phyloP scores from a whole-genome alignment of 2,113 vertebrate genomes.

The Psettodes erumei region DNA sequence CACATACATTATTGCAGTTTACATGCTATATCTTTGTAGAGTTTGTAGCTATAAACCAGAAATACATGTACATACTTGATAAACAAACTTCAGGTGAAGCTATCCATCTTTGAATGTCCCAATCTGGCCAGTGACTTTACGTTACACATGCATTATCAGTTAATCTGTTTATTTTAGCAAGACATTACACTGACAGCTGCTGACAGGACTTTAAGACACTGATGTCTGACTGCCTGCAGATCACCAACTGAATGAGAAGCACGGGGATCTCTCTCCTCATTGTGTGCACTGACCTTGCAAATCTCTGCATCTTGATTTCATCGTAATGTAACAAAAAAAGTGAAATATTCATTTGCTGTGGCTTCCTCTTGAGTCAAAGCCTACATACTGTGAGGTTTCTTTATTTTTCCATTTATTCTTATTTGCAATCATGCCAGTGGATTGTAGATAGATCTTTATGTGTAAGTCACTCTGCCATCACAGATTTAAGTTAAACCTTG shows the following conservation, averaged over 20 bases:
- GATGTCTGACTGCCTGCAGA: no score
- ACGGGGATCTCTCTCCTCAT: neutral
- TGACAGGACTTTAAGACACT: neutral
- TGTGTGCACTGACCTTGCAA: neutral
- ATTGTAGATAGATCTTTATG: constrained; percentile 16
- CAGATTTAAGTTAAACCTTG: neutral
- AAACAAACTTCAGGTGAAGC: neutral
- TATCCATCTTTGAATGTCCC: neutral
- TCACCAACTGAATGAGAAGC: neutral
- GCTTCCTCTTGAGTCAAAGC: neutral
- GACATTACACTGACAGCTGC: neutral
- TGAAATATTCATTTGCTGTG: constrained; percentile 1
- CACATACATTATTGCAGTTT: no score
- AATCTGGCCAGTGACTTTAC: neutral
- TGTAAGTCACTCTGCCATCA: constrained; percentile 8
- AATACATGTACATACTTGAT: neutral
- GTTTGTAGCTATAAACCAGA: neutral
- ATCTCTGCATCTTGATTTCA: constrained; percentile 10
- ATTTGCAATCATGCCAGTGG: neutral
- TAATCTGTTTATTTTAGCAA: neutral
- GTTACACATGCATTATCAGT: neutral
- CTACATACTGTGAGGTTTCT: neutral
- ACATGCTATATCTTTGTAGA: no score
- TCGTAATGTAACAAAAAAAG: constrained; percentile 19
- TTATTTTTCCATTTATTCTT: constrained; percentile 4